A percentile compares a stretch with the other conserved stretches of the same genome.
Conservation (phyloP, 1,140 invertebrate species). For the Brachionus sp. region DNA sequence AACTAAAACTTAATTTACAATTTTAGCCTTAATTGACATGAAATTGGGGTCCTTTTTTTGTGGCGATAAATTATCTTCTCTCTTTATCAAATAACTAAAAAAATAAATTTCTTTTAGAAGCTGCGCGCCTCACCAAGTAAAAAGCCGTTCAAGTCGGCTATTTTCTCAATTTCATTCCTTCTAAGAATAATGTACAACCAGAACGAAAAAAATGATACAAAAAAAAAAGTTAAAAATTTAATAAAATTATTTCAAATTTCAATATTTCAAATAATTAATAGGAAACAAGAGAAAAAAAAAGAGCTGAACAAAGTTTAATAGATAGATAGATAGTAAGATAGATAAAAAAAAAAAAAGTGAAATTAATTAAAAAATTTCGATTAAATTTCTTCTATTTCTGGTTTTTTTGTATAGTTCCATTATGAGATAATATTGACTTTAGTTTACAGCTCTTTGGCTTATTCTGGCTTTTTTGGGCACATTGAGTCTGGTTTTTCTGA, state of each 20-base stretch:
- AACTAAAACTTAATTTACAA: slow-evolving; percentile 44
- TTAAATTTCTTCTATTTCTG: not conserved
- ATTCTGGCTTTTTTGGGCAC: not conserved
- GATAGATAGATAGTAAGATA: not conserved
- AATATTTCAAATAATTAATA: slow-evolving; percentile 34
- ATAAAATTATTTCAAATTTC: slow-evolving; percentile 25
- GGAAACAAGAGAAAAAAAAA: not conserved
- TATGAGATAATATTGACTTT: not conserved
- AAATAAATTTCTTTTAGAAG: not conserved
- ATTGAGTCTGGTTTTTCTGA: not conserved
- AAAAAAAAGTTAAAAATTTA: slow-evolving; percentile 3
- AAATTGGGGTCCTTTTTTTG: not conserved
- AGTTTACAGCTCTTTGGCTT: not conserved
- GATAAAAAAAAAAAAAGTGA: not conserved
- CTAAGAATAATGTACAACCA: not conserved
- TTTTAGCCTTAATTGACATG: slow-evolving; percentile 13
- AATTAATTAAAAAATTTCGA: not conserved
- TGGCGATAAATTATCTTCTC: not conserved
- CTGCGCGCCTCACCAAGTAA: not conserved
- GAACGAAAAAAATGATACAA: not conserved
- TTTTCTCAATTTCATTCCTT: slow-evolving; percentile 21
- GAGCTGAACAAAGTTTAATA: not conserved
- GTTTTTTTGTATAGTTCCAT: not conserved
- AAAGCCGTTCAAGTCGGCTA: not conserved
- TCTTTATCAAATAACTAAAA: not conserved